These are phyloP conservation scores for Cepaea hortensis DNA, from an alignment of 2,888 invertebrate genomes.

Conservation along the genomic window DNA sequence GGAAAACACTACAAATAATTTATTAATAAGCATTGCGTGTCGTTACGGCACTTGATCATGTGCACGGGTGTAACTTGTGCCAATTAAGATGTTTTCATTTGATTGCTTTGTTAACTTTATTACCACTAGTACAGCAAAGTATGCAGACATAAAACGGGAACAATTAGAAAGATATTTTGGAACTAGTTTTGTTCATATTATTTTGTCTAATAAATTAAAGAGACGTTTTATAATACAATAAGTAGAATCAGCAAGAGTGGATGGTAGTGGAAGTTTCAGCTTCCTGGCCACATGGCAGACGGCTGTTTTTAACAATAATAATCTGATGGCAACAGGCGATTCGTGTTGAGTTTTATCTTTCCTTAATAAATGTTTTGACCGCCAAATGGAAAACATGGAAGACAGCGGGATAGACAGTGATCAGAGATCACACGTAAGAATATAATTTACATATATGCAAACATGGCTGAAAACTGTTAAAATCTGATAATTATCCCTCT, in stretches of 20 bases:
- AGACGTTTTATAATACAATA: too few relatives aligned
- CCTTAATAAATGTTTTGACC: background rate
- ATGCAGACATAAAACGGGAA: too few relatives aligned
- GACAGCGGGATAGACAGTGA: conserved; percentile 74
- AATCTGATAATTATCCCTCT: background rate
- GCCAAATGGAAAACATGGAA: conserved; percentile 68
- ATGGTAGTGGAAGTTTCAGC: background rate
- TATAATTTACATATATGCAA: background rate
- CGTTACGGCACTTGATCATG: too few relatives aligned
- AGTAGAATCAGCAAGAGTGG: background rate
- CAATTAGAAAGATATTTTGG: too few relatives aligned
- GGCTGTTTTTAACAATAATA: background rate
- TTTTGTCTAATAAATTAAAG: too few relatives aligned
- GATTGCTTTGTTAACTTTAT: too few relatives aligned
- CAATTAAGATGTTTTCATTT: too few relatives aligned
- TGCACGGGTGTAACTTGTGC: too few relatives aligned
- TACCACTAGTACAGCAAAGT: too few relatives aligned
- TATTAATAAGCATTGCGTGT: too few relatives aligned
- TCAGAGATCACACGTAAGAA: conserved; percentile 60
- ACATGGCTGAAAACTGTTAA: background rate
- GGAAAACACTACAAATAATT: too few relatives aligned
- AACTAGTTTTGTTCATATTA: too few relatives aligned
- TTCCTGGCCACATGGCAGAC: conserved; percentile 9
- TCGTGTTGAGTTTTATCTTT: background rate
- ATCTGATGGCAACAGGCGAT: conserved; percentile 24